Conservation (phyloP, 2,888 invertebrate species). For the Cephus pulcher region DNA sequence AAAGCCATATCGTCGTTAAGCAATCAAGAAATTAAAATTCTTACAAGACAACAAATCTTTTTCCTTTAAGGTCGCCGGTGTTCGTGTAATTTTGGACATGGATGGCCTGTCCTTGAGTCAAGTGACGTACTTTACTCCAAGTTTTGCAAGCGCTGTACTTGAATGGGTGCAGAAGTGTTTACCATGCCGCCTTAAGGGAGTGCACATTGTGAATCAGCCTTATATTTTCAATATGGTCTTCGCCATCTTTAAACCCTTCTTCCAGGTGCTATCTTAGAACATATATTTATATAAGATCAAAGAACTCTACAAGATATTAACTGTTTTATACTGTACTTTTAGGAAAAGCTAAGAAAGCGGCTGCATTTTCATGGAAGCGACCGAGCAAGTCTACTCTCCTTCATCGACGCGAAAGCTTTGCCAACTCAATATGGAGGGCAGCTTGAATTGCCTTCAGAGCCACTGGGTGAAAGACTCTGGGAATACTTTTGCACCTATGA, state of each 20-base stretch:
- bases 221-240: conserved; percentile 88
- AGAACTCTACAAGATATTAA: neutral
- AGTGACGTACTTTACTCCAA: conserved; percentile 81
- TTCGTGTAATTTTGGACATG: conserved; percentile 80
- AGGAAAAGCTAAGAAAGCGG: conserved; percentile 83
- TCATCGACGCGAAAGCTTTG: conserved; percentile 72
- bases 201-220: conserved; percentile 91
- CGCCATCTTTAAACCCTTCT: conserved; percentile 88
- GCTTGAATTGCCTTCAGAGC: conserved; percentile 73
- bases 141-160: conserved; percentile 77
- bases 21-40: neutral
- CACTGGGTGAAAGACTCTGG: conserved; percentile 73
- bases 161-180: conserved; percentile 87
- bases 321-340: conserved; percentile 33
- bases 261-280: conserved; percentile 60
- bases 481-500: conserved; percentile 77
- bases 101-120: conserved; percentile 80
- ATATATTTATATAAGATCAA: neutral
- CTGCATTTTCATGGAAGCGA: conserved; percentile 82
- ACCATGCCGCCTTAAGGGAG: conserved; percentile 84
- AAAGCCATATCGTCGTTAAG: neutral
- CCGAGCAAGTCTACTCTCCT: conserved; percentile 71
- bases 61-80: conserved; percentile 72
- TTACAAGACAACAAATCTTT: neutral
- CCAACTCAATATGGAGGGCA: conserved; percentile 77